Percentiles rank a stretch among this genome's conserved stretches.
Conservation (phyloP, 2,797 vertebrate species). For the Sarcoramphus papa region DNA sequence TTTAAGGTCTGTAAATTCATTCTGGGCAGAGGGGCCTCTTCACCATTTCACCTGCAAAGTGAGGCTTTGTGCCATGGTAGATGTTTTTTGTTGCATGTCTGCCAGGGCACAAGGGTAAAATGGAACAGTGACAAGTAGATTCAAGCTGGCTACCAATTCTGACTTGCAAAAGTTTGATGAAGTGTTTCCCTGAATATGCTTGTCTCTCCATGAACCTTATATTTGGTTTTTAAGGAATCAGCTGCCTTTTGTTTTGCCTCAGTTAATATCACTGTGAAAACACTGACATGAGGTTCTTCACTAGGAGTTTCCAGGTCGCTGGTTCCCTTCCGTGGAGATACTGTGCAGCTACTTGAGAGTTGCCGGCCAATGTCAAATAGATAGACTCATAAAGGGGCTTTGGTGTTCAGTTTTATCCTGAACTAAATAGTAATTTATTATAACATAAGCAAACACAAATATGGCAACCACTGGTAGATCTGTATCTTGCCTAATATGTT, state of each 20-base stretch:
- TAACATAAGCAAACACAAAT: constrained; percentile 48
- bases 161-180: neutral
- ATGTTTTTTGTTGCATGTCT: neutral
- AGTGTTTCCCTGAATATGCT: neutral
- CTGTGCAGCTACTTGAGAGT: constrained; percentile 16
- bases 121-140: neutral
- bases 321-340: constrained; percentile 8
- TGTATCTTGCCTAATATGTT: constrained; percentile 42
- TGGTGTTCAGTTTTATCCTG: constrained; percentile 20
- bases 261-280: neutral
- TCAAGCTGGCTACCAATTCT: neutral
- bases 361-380: constrained; percentile 45
- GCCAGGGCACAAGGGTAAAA: neutral
- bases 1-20: neutral
- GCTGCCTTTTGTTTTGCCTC: neutral
- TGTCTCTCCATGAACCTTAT: neutral
- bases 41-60: neutral
- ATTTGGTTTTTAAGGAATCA: neutral
- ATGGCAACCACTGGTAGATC: neutral
- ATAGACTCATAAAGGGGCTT: constrained; percentile 29
- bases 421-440: constrained; percentile 59
- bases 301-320: constrained; percentile 20
- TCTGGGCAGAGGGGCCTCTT: neutral
- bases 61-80: neutral
- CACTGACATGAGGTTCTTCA: neutral